Evolutionary conservation across 1,140 invertebrate genomes (phyloP), one percentile per base, ranked within the genome.

Genomic region (Micrasema minimum): DNA sequence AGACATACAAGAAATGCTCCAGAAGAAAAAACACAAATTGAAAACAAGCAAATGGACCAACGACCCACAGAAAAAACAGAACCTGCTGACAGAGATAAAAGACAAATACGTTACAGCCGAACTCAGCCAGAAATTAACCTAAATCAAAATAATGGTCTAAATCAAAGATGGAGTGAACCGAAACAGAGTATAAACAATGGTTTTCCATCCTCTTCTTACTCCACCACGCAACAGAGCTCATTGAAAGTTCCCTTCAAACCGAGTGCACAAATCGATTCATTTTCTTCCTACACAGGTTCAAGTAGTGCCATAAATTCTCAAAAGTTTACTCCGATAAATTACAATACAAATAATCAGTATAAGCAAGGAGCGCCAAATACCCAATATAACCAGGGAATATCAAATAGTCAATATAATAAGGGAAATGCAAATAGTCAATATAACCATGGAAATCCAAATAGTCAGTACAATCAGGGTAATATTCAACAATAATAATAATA

Each of bases 11-110:
- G 74, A 35, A 53, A 75, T 20, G 46, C 61, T 16, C 14, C 66
- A 5, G 38, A n/a, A 37, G 41, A 59, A 18, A 57, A 64, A 41
- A 62, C 11, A 31, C 26, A 41, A 23, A 43, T 59, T 10, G 55
- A 59, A 23, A 59, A 41, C 7, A 31, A 31, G 7, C 26, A 31
- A 31, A 7, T 4, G 2, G 18, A 59, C 38, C 26, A 31, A 31
- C 26, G 7, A 35, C 46, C 72, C 0, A 75, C 75, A 45, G 76
- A 79, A 67, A 43, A 68, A 64, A 74, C 67, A 41, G 79, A 82
- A 53, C 77, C 77, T 23, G 77, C 66, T 69, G 83, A 85, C 59
- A 79, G 83, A 76, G 82, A 81, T 45, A 84, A 84, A 74, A 79
- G 83, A 77, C 83, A 85, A 80, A 76, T 82, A 43, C 74, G 69